These are phyloP conservation scores for Hemiscyllium ocellatum DNA, from an alignment of 2,113 vertebrate genomes.

Conservation along the genomic window DNA sequence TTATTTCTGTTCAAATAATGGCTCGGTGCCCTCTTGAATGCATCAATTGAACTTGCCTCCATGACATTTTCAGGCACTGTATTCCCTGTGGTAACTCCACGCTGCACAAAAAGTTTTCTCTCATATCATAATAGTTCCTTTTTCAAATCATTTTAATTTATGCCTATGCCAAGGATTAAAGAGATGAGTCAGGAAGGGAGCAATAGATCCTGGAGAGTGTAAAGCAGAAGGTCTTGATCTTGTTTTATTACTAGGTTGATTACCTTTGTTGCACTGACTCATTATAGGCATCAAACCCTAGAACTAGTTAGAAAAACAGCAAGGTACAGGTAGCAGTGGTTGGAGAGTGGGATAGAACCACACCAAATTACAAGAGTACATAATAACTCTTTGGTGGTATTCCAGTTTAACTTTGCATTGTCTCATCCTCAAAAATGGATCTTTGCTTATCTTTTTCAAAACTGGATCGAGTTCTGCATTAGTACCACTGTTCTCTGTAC, in stretches of 20 bases:
- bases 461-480: background rate
- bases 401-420: background rate
- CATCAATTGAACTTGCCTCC: too few relatives aligned
- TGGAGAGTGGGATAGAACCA: background rate
- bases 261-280: background rate
- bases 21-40: too few relatives aligned
- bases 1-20: too few relatives aligned
- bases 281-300: background rate
- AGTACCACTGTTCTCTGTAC: too few relatives aligned
- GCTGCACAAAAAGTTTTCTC: too few relatives aligned
- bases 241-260: background rate
- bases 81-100: too few relatives aligned
- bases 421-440: background rate
- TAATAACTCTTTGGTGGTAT: background rate
- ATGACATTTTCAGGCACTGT: too few relatives aligned
- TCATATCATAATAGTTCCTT: too few relatives aligned
- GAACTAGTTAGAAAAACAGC: background rate
- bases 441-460: background rate
- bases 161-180: background rate
- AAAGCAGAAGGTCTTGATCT: background rate
- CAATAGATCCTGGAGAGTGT: background rate
- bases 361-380: background rate
- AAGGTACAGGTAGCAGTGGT: background rate
- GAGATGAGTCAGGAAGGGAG: background rate
- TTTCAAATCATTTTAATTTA: too few relatives aligned